Evolutionary conservation across 2,113 vertebrate species (phyloP).

Genomic region (Astur gentilis): DNA sequence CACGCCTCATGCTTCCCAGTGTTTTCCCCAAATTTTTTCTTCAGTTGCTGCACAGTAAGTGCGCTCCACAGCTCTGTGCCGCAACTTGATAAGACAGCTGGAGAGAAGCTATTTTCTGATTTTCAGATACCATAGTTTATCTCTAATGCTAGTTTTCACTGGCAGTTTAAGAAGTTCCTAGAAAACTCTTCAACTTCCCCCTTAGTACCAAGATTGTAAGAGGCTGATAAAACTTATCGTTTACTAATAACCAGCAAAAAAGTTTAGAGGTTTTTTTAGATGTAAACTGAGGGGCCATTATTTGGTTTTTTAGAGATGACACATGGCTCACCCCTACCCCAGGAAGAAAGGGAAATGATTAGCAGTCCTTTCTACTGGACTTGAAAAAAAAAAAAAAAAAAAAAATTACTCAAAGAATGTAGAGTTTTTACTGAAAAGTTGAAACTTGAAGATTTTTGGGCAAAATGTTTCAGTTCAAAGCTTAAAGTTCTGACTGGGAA

Average conservation of each 20-base stretch:
- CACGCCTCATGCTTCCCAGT: rapidly evolving
- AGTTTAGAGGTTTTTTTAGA: background rate
- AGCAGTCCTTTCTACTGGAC: background rate
- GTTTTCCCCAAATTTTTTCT: background rate
- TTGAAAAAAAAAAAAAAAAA: background rate
- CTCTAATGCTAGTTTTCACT: slow-evolving; percentile 28
- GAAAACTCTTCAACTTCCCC: slow-evolving; percentile 38
- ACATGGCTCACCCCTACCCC: background rate
- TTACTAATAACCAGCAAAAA: background rate
- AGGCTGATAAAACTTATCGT: background rate
- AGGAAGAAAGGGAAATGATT: background rate
- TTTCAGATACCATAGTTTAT: slow-evolving; percentile 14
- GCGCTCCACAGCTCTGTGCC: background rate
- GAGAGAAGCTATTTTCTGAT: slow-evolving; percentile 55
- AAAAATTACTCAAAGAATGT: background rate
- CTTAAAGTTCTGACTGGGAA: background rate
- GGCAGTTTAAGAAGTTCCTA: slow-evolving; percentile 48
- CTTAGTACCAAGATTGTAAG: background rate
- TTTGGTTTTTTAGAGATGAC: background rate
- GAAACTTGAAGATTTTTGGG: background rate
- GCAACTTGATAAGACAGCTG: slow-evolving; percentile 9
- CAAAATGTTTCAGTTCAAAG: background rate
- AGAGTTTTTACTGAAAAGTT: background rate
- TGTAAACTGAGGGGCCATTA: background rate
- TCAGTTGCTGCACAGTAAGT: background rate